Percentiles rank a stretch among this genome's conserved stretches.
These are phyloP conservation scores for Gallinago solitaria DNA, from an alignment of 2,797 vertebrate species.

Conservation along the genomic window DNA sequence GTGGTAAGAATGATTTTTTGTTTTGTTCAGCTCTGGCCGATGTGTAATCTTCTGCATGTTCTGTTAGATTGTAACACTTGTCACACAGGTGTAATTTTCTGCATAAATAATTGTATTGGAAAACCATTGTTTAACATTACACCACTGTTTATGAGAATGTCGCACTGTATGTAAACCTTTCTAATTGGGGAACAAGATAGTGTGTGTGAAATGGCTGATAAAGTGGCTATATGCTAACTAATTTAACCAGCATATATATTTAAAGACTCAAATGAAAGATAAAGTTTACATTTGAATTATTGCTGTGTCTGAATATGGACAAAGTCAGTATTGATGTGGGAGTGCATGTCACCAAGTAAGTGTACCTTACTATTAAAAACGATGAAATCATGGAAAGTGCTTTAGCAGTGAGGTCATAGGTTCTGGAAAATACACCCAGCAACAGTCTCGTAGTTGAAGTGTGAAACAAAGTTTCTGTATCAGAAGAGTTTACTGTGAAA, in stretches of 20 bases:
- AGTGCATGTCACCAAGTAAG: background rate
- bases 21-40: slow-evolving; percentile 73
- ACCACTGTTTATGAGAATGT: slow-evolving; percentile 84
- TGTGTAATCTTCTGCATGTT: slow-evolving; percentile 75
- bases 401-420: slow-evolving; percentile 21
- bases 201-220: slow-evolving; percentile 52
- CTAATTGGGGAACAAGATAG: slow-evolving; percentile 53
- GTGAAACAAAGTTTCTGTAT: background rate
- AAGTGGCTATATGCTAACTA: slow-evolving; percentile 42
- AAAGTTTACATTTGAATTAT: background rate
- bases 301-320: background rate
- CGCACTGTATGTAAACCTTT: slow-evolving; percentile 78
- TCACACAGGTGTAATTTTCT: slow-evolving; percentile 57
- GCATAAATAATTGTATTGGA: slow-evolving; percentile 66
- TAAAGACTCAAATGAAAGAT: background rate
- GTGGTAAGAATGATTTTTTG: slow-evolving; percentile 83
- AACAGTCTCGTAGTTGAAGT: background rate
- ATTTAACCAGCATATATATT: slow-evolving; percentile 33
- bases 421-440: slow-evolving; percentile 2
- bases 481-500: background rate
- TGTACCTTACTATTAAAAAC: background rate
- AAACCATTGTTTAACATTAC: slow-evolving; percentile 81
- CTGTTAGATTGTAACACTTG: slow-evolving; percentile 61
- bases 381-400: background rate
- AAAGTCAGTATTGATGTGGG: background rate